A percentile compares a stretch with the other conserved stretches of the same genome.
Evolutionary conservation across 2,797 vertebrate species (phyloP).

Genomic region (Sebastes cheni): DNA sequence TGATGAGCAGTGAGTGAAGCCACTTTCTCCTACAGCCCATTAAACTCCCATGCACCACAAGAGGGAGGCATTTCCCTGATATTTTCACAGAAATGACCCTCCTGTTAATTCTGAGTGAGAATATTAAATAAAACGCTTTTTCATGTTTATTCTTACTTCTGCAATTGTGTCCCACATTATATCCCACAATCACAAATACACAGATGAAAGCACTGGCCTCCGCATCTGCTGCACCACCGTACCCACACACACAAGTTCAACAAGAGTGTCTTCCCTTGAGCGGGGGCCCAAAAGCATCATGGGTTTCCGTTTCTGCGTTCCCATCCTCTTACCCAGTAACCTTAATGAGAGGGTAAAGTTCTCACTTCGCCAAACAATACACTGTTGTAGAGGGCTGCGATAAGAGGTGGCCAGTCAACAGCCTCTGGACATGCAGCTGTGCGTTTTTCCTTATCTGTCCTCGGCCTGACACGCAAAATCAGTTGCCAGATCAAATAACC

Average conservation of each 20-base stretch:
- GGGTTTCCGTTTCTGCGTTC: slow-evolving; percentile 70
- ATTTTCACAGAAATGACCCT: background rate
- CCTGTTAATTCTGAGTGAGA: background rate
- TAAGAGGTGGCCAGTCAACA: slow-evolving; percentile 68
- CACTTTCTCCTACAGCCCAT: background rate
- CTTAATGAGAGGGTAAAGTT: slow-evolving; percentile 74
- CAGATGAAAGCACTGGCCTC: slow-evolving; percentile 54
- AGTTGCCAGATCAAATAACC: slow-evolving; percentile 65
- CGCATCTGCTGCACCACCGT: slow-evolving; percentile 51
- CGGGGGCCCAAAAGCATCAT: slow-evolving; percentile 64
- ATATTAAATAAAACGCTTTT: slow-evolving; percentile 34
- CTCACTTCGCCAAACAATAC: slow-evolving; percentile 77
- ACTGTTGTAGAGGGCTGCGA: slow-evolving; percentile 69
- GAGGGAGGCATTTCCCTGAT: slow-evolving; percentile 73
- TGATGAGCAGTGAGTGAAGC: background rate
- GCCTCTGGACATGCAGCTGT: slow-evolving; percentile 81
- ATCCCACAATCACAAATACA: slow-evolving; percentile 46
- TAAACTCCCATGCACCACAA: slow-evolving; percentile 54
- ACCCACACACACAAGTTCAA: slow-evolving; percentile 72
- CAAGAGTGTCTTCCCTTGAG: slow-evolving; percentile 70
- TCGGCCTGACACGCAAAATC: slow-evolving; percentile 57
- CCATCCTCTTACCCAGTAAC: slow-evolving; percentile 73
- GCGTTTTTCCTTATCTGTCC: slow-evolving; percentile 54
- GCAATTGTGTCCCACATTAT: slow-evolving; percentile 18
- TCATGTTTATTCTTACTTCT: slow-evolving; percentile 21